Percentiles rank a stretch among this genome's conserved stretches.
Evolutionary conservation across 2,888 invertebrate species (phyloP).

Genomic region (Luffia ferchaultella): DNA sequence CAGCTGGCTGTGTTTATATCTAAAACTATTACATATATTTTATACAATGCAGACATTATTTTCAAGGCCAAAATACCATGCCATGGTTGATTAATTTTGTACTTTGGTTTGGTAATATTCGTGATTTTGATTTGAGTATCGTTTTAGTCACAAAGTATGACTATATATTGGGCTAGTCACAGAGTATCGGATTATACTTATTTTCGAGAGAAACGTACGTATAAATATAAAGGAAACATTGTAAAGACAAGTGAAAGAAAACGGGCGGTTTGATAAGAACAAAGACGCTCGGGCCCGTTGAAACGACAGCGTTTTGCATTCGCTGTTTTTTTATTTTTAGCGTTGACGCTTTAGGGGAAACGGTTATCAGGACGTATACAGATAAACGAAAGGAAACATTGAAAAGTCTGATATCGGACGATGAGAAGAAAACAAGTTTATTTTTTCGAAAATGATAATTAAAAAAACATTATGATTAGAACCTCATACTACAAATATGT

Average conservation of each 20-base stretch:
- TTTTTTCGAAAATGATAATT: neutral
- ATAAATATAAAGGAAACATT: neutral
- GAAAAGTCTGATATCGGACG: neutral
- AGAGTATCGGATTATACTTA: neutral
- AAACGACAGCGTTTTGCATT: neutral
- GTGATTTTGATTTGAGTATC: too few relatives aligned
- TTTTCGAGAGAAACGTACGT: neutral
- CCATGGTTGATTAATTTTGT: too few relatives aligned
- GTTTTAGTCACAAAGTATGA: too few relatives aligned
- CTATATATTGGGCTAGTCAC: too few relatives aligned
- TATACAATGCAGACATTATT: too few relatives aligned
- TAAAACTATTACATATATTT: too few relatives aligned
- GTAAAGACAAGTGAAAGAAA: neutral
- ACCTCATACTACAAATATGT: too few relatives aligned
- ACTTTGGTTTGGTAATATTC: too few relatives aligned
- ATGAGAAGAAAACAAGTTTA: neutral
- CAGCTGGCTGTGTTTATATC: too few relatives aligned
- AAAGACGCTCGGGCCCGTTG: neutral
- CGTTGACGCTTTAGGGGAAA: neutral
- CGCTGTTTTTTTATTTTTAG: neutral
- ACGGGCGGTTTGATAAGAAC: neutral
- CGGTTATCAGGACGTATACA: neutral
- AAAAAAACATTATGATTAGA: too few relatives aligned
- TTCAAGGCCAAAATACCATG: too few relatives aligned
- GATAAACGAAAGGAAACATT: neutral